Conservation (phyloP, 2,113 vertebrate genomes). For the Acanthochromis polyacanthus region DNA sequence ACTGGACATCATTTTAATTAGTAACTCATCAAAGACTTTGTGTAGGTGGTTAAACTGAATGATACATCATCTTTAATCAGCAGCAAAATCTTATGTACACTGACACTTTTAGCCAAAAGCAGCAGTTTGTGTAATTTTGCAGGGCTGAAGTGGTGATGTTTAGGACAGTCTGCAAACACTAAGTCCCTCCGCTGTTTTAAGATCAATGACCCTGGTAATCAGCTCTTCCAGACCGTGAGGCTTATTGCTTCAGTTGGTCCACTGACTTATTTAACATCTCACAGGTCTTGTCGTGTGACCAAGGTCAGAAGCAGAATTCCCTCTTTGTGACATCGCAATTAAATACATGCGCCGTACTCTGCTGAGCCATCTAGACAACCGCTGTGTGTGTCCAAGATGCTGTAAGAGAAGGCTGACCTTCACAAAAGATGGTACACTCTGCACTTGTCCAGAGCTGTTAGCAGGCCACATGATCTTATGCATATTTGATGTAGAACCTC, state of each 20-base stretch:
- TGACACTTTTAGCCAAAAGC: neutral
- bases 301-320: slow-evolving; percentile 38
- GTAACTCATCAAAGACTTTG: neutral
- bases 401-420: slow-evolving; percentile 61
- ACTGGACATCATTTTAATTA: slow-evolving; percentile 13
- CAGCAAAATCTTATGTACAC: neutral
- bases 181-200: slow-evolving; percentile 10
- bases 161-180: neutral
- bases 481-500: slow-evolving; percentile 60
- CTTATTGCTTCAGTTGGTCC: slow-evolving; percentile 25
- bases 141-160: slow-evolving; percentile 15
- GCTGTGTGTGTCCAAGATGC: slow-evolving; percentile 35
- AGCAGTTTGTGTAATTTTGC: neutral
- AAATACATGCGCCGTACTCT: slow-evolving; percentile 12
- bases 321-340: slow-evolving; percentile 10
- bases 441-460: slow-evolving; percentile 33
- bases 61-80: neutral
- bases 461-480: slow-evolving; percentile 32
- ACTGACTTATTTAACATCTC: slow-evolving; percentile 37
- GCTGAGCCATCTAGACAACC: slow-evolving; percentile 41
- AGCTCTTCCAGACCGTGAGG: neutral
- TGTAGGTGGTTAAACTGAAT: neutral
- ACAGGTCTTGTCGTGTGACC: slow-evolving; percentile 22
- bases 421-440: slow-evolving; percentile 26
- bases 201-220: slow-evolving; percentile 33